Base-by-base conservation (phyloP, 2,113 vertebrate genomes). In the Hepsetus odoe region DNA sequence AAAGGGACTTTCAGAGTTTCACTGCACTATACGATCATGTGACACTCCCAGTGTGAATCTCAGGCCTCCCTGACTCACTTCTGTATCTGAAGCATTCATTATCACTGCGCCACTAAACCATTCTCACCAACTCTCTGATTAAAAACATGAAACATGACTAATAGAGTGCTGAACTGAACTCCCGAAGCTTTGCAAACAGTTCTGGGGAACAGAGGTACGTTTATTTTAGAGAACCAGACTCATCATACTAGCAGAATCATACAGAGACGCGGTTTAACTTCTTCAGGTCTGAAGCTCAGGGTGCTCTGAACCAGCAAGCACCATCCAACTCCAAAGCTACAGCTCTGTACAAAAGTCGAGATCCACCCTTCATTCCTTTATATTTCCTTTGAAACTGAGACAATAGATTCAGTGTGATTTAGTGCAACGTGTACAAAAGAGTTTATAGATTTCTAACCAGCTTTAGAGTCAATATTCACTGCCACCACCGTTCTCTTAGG, bases 1-100 rank as follows among this genome's bases (percentile, higher is more conserved):
- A 18, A 75, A 12, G 73, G 59, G 73, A 65, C 33, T 49, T 75
- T 75, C 32, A 55, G 46, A 33, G 59, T 35, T 28, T 33, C 49
- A 11, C 69, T 72, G 44, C 13, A 30, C 18, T 30, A 33, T 65
- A 26, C 9, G 26, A 44, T 44, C 14, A 44, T 62, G 24, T 12
- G 38, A 53, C 10, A 14, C 46, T 20, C 24, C 0, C 8, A 44
- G 26, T 40, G 30, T 30, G 22, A 40, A 61, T 13, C 13, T 28
- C 44, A 33, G 28, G 6, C 18, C 30, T 33, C 20, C 10, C 28
- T 49, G 49, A 53, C 42, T 71, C 68, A 71, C n/a, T 62, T 62
- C 59, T 62, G 59, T 33, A 62, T 62, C 14, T 33, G 30, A 14
- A 62, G 30, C 30, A 20, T 30, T 62, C 59, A 33, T 30, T 30